Conservation (phyloP, 2,797 vertebrate species). For the Hipposideros larvatus region DNA sequence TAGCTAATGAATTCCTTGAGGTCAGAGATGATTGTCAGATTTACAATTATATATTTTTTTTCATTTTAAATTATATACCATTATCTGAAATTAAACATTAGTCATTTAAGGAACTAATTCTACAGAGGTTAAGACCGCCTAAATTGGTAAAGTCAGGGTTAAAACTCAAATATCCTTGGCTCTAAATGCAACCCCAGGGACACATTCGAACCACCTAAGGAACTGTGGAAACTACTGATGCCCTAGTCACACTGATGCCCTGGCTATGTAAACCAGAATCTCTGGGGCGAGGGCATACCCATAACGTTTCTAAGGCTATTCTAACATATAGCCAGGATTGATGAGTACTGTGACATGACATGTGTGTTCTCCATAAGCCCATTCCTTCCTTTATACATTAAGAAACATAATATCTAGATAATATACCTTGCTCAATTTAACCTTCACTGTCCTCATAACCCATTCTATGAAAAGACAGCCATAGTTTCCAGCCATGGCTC, state of each 20-base stretch:
- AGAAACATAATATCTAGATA: background rate
- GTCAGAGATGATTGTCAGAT: conserved; percentile 8
- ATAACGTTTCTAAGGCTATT: background rate
- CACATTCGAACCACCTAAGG: background rate
- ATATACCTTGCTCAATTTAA: background rate
- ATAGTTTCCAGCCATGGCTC: background rate
- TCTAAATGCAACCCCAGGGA: background rate
- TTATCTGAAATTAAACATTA: background rate
- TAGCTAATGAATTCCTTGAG: background rate
- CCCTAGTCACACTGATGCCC: too few relatives aligned
- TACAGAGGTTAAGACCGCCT: background rate
- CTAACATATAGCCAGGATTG: background rate
- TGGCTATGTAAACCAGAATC: background rate
- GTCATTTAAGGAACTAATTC: background rate
- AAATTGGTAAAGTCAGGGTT: background rate
- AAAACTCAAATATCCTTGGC: background rate
- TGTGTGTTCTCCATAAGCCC: background rate
- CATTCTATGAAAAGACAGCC: background rate
- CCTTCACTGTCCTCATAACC: too few relatives aligned
- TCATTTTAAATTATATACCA: background rate
- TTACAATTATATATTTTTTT: conserved; percentile 27
- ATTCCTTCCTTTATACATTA: background rate
- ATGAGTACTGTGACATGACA: background rate
- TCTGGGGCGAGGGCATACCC: background rate
- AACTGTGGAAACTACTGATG: background rate